These are phyloP conservation scores for Centrocercus urophasianus DNA, from an alignment of 2,113 vertebrate species.

Conservation along the genomic window DNA sequence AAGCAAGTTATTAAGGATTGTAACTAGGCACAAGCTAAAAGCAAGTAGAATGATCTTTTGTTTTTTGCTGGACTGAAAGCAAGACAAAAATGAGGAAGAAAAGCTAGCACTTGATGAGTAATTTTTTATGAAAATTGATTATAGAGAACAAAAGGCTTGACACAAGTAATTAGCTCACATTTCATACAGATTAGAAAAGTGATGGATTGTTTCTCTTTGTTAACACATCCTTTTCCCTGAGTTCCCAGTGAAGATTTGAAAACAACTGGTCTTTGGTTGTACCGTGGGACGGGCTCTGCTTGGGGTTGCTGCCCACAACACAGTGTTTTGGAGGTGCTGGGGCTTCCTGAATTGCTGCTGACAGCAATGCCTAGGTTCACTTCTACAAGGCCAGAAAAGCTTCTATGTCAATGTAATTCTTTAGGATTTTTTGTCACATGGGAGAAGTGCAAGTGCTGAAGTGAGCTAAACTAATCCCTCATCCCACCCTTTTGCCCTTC, in stretches of 20 bases:
- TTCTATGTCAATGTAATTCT: background rate
- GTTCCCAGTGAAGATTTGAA: background rate
- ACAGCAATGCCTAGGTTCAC: background rate
- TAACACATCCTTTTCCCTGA: background rate
- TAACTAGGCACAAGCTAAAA: background rate
- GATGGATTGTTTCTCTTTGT: background rate
- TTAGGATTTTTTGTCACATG: background rate
- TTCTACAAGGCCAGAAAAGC: background rate
- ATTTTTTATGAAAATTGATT: background rate
- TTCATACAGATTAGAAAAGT: background rate
- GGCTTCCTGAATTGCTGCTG: background rate
- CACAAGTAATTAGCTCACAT: conserved; percentile 1
- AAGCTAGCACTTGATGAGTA: background rate
- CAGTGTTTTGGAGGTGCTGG: fast-evolving
- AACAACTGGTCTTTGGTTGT: background rate
- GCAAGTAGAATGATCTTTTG: background rate
- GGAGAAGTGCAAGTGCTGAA: background rate
- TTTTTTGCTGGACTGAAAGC: background rate
- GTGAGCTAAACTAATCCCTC: background rate
- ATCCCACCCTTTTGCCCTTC: conserved; percentile 14
- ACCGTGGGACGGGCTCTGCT: background rate
- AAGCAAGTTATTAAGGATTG: background rate
- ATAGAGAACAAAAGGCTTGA: background rate
- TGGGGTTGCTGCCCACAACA: background rate
- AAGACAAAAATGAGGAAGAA: background rate